Percentiles rank a stretch among this genome's conserved stretches.
Evolutionary conservation across 2,113 vertebrate genomes (phyloP).

Genomic region (Dolichotis patagonum): DNA sequence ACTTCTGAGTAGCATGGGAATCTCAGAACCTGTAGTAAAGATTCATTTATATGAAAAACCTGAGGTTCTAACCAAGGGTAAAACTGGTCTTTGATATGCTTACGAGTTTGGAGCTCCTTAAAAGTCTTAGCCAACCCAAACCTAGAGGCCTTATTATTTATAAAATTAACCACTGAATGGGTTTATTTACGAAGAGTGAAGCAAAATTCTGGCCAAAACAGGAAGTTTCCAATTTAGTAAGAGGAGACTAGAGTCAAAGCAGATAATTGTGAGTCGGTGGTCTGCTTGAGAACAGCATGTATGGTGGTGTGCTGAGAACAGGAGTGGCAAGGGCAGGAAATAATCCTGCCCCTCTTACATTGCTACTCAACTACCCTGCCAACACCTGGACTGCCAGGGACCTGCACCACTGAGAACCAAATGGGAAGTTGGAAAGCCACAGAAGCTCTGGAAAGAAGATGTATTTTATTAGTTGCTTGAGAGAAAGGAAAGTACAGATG

Average conservation of each 20-base stretch:
- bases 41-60: neutral
- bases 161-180: conserved; percentile 8
- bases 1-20: neutral
- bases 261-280: neutral
- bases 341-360: neutral
- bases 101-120: neutral
- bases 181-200: conserved; percentile 16
- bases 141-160: conserved; percentile 22
- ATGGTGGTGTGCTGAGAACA: neutral
- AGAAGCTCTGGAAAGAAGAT: conserved; percentile 26
- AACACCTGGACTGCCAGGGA: neutral
- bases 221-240: conserved; percentile 30
- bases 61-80: neutral
- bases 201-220: conserved; percentile 33
- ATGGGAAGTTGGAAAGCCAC: neutral
- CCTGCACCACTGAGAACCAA: neutral
- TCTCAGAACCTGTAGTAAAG: conserved; percentile 3
- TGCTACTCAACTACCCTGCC: neutral
- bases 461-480: neutral
- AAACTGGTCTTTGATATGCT: conserved; percentile 4
- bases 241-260: neutral
- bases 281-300: neutral
- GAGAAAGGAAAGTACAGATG: conserved; percentile 30
- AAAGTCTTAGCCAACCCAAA: conserved; percentile 13
- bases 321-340: neutral